Evolutionary conservation across 2,113 vertebrate species (phyloP).

Genomic region (Colius striatus): DNA sequence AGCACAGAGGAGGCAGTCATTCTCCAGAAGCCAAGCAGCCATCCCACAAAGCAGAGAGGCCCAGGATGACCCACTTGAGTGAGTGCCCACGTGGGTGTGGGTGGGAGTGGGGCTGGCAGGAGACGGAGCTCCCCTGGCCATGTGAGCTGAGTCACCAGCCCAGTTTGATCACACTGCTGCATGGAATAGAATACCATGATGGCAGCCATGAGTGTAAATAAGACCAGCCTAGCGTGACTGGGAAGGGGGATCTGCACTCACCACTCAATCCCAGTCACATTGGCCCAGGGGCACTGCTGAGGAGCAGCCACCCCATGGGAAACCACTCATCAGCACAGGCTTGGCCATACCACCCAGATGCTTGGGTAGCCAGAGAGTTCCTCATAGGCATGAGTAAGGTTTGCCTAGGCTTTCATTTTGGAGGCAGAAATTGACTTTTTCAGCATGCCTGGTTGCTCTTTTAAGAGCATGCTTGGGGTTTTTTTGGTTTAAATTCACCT

Average conservation of each 20-base stretch:
- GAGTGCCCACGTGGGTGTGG: not conserved
- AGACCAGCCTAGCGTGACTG: accelerated
- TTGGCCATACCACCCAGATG: not conserved
- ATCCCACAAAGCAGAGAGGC: not conserved
- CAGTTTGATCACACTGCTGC: not conserved
- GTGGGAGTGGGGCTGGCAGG: not conserved
- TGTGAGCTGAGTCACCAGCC: not conserved
- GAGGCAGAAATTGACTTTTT: not conserved
- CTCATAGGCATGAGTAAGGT: not conserved
- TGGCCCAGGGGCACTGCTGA: accelerated
- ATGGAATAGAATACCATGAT: accelerated
- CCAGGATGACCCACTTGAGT: not conserved
- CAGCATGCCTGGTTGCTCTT: not conserved
- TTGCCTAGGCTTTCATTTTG: not conserved
- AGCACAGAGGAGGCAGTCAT: not conserved
- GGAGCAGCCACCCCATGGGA: not conserved
- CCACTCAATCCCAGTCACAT: not conserved
- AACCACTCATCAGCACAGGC: not conserved
- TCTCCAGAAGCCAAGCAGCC: not conserved
- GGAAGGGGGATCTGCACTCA: not conserved
- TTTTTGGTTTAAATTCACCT: not conserved
- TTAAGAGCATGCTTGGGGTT: accelerated
- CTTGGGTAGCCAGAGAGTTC: not conserved
- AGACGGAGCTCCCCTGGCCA: not conserved
- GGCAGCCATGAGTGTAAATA: not conserved